Evolutionary conservation across 2,888 invertebrate species (phyloP).

Genomic region (Heliothis peltigera): DNA sequence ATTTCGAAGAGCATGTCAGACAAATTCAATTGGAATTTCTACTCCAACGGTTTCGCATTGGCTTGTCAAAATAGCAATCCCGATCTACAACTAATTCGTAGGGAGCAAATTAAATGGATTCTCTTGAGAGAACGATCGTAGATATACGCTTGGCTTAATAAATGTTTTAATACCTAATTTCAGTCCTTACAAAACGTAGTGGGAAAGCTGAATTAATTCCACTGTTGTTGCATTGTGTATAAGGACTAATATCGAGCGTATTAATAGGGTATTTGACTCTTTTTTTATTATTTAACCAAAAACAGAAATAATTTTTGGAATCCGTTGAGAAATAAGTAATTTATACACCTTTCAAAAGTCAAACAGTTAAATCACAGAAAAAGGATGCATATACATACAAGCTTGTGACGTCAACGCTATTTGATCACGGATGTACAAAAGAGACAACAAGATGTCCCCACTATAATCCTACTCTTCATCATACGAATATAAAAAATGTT

Average conservation of each 20-base stretch:
- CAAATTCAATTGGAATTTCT: conserved; percentile 39
- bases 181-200: not conserved
- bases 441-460: no score
- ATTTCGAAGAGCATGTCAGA: conserved; percentile 19
- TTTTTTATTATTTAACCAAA: no score
- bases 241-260: not conserved
- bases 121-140: conserved; percentile 1
- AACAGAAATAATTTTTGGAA: no score
- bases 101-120: conserved; percentile 31
- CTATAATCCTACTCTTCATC: no score
- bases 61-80: conserved; percentile 31
- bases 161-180: conserved; percentile 11
- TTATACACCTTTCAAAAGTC: no score
- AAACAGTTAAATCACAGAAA: no score
- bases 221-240: not conserved
- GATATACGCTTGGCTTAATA: conserved; percentile 3
- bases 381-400: no score
- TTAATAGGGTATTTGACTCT: no score
- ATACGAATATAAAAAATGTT: no score
- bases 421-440: no score
- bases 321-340: no score
- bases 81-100: conserved; percentile 31
- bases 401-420: no score
- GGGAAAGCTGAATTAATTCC: not conserved
- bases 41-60: conserved; percentile 31